These are phyloP conservation scores for Micrasema minimum DNA, from an alignment of 1,140 invertebrate species.

Conservation along the genomic window DNA sequence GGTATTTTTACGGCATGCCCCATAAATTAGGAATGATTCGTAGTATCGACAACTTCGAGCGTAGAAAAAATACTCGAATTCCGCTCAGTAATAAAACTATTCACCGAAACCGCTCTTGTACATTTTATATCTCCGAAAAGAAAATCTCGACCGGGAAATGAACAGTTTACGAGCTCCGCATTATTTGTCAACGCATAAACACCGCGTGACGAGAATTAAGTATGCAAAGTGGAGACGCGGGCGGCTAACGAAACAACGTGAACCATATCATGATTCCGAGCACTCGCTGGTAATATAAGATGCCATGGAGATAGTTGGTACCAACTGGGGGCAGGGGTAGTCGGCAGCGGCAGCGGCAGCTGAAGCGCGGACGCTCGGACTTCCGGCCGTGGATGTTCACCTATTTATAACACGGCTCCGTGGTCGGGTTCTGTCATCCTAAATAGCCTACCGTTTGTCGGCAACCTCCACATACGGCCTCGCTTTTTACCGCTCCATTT, in stretches of 20 bases:
- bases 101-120: conserved; percentile 36
- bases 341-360: not conserved
- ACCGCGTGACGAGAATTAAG: conserved; percentile 21
- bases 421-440: conserved; percentile 41
- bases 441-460: conserved; percentile 43
- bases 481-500: not conserved
- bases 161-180: conserved; percentile 28
- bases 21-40: conserved; percentile 37
- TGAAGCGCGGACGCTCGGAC: too few species aligned
- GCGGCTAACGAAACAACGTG: not conserved
- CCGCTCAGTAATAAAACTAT: conserved; percentile 24
- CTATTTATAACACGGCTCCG: conserved; percentile 38
- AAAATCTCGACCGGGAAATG: conserved; percentile 20
- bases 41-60: conserved; percentile 22
- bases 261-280: conserved; percentile 13
- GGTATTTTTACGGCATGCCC: conserved; percentile 28
- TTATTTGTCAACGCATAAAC: conserved; percentile 40
- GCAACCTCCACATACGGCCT: not conserved
- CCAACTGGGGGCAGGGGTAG: conserved; percentile 18
- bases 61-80: conserved; percentile 27
- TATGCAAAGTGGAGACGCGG: not conserved
- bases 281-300: conserved; percentile 27
- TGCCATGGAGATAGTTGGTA: too few species aligned
- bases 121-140: conserved; percentile 41
- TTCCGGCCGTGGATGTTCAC: conserved; percentile 30